Conservation (phyloP, 1,140 invertebrate species). For the Phymastichus coffea region DNA sequence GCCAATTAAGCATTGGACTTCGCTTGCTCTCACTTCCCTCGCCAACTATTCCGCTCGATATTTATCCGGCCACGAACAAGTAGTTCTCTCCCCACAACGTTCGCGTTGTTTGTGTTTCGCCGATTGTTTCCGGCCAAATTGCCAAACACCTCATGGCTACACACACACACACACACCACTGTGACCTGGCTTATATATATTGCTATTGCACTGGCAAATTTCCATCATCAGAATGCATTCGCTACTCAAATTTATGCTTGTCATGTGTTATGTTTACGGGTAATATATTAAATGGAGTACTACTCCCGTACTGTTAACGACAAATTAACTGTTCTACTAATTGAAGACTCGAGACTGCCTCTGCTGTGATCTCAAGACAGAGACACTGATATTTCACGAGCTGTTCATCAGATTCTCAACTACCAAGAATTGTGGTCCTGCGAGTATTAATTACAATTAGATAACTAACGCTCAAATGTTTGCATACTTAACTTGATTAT, state of each 20-base stretch:
- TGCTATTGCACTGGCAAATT: neutral
- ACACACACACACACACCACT: neutral
- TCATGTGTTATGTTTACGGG: neutral
- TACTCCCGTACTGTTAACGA: too few species aligned
- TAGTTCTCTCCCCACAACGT: neutral
- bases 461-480: too few species aligned
- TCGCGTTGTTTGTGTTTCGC: neutral
- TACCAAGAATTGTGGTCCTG: too few species aligned
- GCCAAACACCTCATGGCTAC: neutral
- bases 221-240: neutral
- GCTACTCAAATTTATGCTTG: neutral
- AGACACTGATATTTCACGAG: too few species aligned
- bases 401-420: too few species aligned
- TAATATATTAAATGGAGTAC: too few species aligned
- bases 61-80: slow-evolving; percentile 11
- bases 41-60: slow-evolving; percentile 3
- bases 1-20: slow-evolving; percentile 8
- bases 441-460: too few species aligned
- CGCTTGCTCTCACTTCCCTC: neutral
- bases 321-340: too few species aligned
- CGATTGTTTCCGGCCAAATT: slow-evolving; percentile 19
- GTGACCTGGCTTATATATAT: too few species aligned
- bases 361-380: too few species aligned
- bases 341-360: too few species aligned
- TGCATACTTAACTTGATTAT: too few species aligned